Base-by-base conservation (phyloP, 2,113 vertebrate species). In the Sorex fumeus region DNA sequence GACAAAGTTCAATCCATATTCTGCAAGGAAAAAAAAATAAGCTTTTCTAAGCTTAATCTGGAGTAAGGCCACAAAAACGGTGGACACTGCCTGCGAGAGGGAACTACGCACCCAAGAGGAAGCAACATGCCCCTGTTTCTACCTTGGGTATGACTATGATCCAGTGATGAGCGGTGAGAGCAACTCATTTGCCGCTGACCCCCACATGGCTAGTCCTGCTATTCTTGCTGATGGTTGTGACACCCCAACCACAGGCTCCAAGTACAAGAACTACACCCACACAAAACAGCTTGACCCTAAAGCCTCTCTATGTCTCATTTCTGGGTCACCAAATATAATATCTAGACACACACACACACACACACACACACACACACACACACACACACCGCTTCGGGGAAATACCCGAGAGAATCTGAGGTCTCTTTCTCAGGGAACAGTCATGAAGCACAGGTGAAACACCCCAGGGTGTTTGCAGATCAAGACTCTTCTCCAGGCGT, bases 21-120 rank as follows among this genome's bases (percentile, higher is more conserved):
- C 45, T 84, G 74, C 72, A 78, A 16, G 25, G 47, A 78, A 78
- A 50, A 8, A n/a, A 30, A 34, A n/a, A 64, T 74, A 72, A 18
- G 13, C 5, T 23, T 40, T 90, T 84, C 53, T 66, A 47, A 88
- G 40, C 57, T 75, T 92, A 92, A n/a, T 70, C 62, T 76, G 64
- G 64, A 74, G 53, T 27, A 80, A 47, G 25, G 70, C 36, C 66
- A 75, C 80, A 11, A 60, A 23, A 77, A 30, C 64, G 21, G 32
- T 28, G 36, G 53, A 4, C 10, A 79, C 30, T 47, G 4, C 23
- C 8, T 57, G 3, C 18, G 43, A 18, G 50, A 92, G 16, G 12
- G 9, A 90, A 82, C 23, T 60, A 91, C 75, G 62, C 9, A 8
- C 34, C 72, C 23, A 3, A 32, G 9, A 12, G 2, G 11, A 8